A percentile compares a stretch with the other conserved stretches of the same genome.
phyloP scores from a whole-genome alignment of 1,140 invertebrate species.

The Dreissena polymorpha region DNA sequence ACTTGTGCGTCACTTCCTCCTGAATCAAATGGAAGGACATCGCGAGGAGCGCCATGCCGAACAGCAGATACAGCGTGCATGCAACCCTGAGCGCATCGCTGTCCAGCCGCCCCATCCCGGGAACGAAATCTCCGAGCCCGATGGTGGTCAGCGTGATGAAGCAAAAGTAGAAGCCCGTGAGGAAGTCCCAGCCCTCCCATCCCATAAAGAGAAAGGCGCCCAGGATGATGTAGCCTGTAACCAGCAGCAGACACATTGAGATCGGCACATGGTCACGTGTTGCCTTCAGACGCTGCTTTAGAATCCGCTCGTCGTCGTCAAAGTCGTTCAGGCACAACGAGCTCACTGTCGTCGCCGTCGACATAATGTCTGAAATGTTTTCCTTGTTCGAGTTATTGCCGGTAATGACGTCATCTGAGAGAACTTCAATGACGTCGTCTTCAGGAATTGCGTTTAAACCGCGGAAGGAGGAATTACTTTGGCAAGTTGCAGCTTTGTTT shows the following conservation, averaged over 20 bases:
- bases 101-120: conserved; percentile 56
- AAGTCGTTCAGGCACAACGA: conserved; percentile 32
- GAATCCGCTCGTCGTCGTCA: conserved; percentile 31
- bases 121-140: conserved; percentile 90
- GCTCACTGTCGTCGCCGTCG: not conserved
- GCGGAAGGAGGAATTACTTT: no score
- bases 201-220: conserved; percentile 75
- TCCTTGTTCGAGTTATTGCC: not conserved
- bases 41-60: conserved; percentile 93
- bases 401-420: conserved; percentile 4
- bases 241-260: conserved; percentile 70
- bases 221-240: conserved; percentile 73
- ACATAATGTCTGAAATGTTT: not conserved
- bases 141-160: conserved; percentile 89
- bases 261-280: conserved; percentile 72
- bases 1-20: conserved; percentile 91
- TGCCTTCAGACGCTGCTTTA: conserved; percentile 29
- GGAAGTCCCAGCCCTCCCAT: conserved; percentile 83
- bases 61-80: conserved; percentile 87
- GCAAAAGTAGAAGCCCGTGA: conserved; percentile 96
- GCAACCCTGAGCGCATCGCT: conserved; percentile 62
- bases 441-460: conserved; percentile 24
- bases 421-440: conserved; percentile 16
- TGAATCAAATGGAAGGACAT: conserved; percentile 96
- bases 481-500: no score